These are phyloP conservation scores for Drosophila aff. DNA, from an alignment of 1,140 invertebrate genomes.

Conservation along the genomic window DNA sequence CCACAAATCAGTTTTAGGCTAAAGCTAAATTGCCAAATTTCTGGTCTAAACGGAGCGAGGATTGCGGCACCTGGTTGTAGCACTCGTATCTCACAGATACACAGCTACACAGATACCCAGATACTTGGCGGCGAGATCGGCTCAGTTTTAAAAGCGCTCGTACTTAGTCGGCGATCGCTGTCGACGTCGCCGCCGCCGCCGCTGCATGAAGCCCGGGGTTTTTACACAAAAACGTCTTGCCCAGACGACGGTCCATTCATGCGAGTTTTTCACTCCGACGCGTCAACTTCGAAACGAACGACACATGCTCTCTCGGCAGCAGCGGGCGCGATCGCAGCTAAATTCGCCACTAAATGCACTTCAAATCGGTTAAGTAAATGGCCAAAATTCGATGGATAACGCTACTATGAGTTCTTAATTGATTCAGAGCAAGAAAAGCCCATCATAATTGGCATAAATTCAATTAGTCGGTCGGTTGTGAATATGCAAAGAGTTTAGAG, in stretches of 20 bases:
- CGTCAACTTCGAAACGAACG: constrained; percentile 79
- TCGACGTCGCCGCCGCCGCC: constrained; percentile 26
- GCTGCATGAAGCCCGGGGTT: constrained; percentile 55
- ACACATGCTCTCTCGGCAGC: constrained; percentile 68
- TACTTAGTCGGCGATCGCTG: constrained; percentile 72
- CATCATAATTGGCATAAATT: constrained; percentile 34
- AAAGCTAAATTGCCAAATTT: constrained; percentile 58
- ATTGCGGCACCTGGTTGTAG: constrained; percentile 45
- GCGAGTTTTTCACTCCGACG: constrained; percentile 85
- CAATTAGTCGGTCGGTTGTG: constrained; percentile 37
- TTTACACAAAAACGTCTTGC: constrained; percentile 85
- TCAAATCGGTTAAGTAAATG: constrained; percentile 4
- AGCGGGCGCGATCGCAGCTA: constrained; percentile 62
- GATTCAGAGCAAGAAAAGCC: neutral
- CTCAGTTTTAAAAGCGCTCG: constrained; percentile 37
- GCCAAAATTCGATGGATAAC: constrained; percentile 30
- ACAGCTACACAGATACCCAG: constrained; percentile 18
- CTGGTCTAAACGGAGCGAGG: constrained; percentile 44
- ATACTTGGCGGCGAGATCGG: constrained; percentile 38
- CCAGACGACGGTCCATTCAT: constrained; percentile 81
- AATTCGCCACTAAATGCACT: constrained; percentile 47
- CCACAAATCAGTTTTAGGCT: constrained; percentile 37
- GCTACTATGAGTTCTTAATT: constrained; percentile 25
- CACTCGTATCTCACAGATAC: constrained; percentile 31
- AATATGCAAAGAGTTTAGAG: constrained; percentile 49